Conservation (phyloP, 2,888 invertebrate genomes). For the Trichopoda pennipes region DNA sequence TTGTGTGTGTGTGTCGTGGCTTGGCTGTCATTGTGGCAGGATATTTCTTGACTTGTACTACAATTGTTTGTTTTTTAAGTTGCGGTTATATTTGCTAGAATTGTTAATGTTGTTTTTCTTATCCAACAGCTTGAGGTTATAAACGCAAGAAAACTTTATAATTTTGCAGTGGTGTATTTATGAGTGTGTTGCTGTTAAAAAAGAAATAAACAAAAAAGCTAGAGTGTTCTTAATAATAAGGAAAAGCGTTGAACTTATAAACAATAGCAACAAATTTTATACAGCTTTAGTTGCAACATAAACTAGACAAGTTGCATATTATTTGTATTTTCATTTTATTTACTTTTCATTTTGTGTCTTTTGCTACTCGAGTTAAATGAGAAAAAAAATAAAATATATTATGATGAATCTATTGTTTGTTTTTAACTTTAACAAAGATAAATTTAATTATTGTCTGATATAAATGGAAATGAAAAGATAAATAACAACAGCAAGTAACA, state of each 20-base stretch:
- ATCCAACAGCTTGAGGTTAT: conserved; percentile 51
- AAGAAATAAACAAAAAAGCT: not conserved
- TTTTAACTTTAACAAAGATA: conserved; percentile 18
- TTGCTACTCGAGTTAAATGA: conserved; percentile 46
- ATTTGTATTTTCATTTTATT: conserved; percentile 10
- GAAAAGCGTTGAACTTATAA: conserved; percentile 56
- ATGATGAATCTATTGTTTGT: conserved; percentile 5
- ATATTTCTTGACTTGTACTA: conserved; percentile 28
- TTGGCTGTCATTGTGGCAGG: conserved; percentile 25
- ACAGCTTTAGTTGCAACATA: conserved; percentile 28
- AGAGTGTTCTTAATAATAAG: conserved; percentile 38
- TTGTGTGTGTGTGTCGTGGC: not conserved
- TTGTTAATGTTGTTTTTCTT: conserved; percentile 9
- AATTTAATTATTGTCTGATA: conserved; percentile 56
- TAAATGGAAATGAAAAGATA: conserved; percentile 18
- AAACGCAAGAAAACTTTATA: conserved; percentile 36
- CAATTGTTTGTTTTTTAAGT: conserved; percentile 5
- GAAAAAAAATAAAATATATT: too few species aligned
- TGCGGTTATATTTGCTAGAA: not conserved
- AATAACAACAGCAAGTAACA: not conserved
- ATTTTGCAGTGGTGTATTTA: conserved; percentile 1
- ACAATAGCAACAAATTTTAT: conserved; percentile 21
- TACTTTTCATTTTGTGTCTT: conserved; percentile 24
- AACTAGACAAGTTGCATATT: conserved; percentile 45
- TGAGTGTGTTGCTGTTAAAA: conserved; percentile 1